A percentile compares a stretch with the other conserved stretches of the same genome.
Conservation (phyloP, 1,140 invertebrate genomes). For the Leptinotarsa defecta region DNA sequence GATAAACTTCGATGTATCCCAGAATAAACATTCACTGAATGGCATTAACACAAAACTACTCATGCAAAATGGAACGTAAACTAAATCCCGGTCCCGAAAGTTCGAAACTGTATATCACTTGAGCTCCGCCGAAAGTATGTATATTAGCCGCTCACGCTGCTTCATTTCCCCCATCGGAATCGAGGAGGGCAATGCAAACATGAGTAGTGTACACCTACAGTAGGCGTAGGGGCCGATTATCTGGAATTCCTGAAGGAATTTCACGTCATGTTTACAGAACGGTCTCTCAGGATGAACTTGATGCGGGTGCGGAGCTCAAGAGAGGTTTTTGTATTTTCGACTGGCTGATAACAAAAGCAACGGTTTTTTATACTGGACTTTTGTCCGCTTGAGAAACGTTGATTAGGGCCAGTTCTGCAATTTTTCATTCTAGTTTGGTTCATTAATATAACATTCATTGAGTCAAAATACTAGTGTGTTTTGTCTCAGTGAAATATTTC, state of each 20-base stretch:
- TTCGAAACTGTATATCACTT: neutral
- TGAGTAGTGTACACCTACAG: neutral
- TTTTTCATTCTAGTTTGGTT: no score
- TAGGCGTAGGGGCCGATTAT: neutral
- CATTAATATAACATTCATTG: no score
- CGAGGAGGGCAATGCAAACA: neutral
- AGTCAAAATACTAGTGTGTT: no score
- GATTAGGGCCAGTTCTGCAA: no score
- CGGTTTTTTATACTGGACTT: no score
- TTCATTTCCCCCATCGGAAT: neutral
- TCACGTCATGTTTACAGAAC: neutral
- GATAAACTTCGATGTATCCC: neutral
- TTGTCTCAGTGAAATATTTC: no score
- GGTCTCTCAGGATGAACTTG: neutral
- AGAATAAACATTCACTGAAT: neutral
- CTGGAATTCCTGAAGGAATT: neutral
- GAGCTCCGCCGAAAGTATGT: neutral
- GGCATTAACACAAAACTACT: neutral
- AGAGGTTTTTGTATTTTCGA: neutral
- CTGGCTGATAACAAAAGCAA: no score
- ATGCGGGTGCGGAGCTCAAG: neutral
- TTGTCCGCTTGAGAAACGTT: no score
- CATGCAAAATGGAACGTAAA: conserved; percentile 5
- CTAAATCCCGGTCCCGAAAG: neutral
- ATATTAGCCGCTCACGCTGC: neutral